phyloP scores from a whole-genome alignment of 2,888 invertebrate genomes.

The Conomelus anceps region DNA sequence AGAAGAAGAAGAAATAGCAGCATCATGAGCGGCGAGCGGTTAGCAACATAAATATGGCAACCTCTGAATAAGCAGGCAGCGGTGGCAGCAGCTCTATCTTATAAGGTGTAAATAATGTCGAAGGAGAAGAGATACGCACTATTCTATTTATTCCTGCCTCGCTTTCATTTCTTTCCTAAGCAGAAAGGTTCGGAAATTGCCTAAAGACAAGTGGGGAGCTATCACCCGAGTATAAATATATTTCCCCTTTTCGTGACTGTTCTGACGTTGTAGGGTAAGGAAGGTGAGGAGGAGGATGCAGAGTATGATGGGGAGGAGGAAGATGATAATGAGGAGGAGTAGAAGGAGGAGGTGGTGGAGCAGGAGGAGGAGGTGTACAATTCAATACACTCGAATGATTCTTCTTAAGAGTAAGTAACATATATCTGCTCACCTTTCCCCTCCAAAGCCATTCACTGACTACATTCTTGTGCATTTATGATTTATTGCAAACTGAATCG shows the following conservation, averaged over 20 bases:
- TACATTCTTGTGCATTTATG: neutral
- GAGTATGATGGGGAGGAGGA: neutral
- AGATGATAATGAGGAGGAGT: neutral
- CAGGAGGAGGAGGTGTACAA: neutral
- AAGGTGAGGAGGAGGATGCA: neutral
- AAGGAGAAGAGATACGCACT: neutral
- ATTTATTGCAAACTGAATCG: neutral
- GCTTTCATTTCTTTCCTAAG: neutral
- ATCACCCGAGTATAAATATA: neutral
- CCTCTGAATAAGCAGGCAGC: neutral
- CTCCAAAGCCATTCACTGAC: neutral
- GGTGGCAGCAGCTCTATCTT: neutral
- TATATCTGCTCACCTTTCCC: neutral
- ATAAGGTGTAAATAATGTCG: neutral
- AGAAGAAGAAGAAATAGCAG: neutral
- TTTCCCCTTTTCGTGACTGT: neutral
- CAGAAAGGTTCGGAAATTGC: neutral
- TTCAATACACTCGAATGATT: neutral
- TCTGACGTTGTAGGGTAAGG: neutral
- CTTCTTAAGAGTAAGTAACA: neutral
- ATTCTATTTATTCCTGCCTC: neutral
- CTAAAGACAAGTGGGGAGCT: neutral
- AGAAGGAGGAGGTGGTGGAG: neutral
- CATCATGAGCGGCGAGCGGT: neutral
- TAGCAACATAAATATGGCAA: neutral